Conservation (phyloP, 2,113 vertebrate species). For the Forbesichthys papilliferus region DNA sequence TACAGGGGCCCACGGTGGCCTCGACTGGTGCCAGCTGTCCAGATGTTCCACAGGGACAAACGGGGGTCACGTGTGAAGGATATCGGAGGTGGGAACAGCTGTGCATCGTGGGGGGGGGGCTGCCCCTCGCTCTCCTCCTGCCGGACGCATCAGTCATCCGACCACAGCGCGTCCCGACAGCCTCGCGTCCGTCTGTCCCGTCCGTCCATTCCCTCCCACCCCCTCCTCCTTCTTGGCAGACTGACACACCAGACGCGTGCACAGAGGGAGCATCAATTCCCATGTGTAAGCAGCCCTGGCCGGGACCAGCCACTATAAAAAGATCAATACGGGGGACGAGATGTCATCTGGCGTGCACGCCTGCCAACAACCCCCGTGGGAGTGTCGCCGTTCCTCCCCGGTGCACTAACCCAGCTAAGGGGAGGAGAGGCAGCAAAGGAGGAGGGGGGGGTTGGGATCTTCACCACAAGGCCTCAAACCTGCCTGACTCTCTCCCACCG, state of each 20-base stretch:
- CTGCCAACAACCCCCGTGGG: constrained; percentile 71
- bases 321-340: constrained; percentile 74
- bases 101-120: constrained; percentile 39
- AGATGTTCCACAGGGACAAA: constrained; percentile 72
- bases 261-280: constrained; percentile 49
- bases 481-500: constrained; percentile 63
- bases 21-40: constrained; percentile 56
- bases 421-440: constrained; percentile 28
- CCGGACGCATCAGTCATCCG: constrained; percentile 71
- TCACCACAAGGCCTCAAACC: constrained; percentile 53
- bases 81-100: constrained; percentile 67
- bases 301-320: constrained; percentile 62
- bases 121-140: constrained; percentile 48
- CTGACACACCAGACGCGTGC: constrained; percentile 53
- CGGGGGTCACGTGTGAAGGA: constrained; percentile 68
- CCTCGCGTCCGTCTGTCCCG: constrained; percentile 60
- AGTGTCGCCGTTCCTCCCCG: constrained; percentile 47
- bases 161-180: constrained; percentile 39
- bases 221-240: neutral
- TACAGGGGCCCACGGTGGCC: constrained; percentile 31
- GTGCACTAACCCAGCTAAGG: constrained; percentile 59
- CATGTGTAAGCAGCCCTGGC: constrained; percentile 42
- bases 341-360: constrained; percentile 79
- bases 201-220: constrained; percentile 1
- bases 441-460: constrained; percentile 9